Base-by-base conservation (phyloP, 2,888 invertebrate genomes). In the Heliconius aoede region DNA sequence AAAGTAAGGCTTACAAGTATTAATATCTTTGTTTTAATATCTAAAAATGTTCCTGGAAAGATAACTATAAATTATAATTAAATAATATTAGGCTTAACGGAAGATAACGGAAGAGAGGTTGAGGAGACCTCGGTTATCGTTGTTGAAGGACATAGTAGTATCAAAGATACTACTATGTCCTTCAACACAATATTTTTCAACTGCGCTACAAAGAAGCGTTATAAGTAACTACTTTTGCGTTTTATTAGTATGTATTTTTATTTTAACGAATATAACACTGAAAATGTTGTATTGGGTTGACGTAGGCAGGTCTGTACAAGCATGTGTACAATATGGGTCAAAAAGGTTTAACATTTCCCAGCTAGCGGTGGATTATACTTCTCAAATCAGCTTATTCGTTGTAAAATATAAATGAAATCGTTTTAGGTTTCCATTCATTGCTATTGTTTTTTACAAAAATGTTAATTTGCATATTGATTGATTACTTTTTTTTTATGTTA, bases 341-440 rank as follows among this genome's bases (percentile, higher is more conserved):
- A 78, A 73, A 73, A 76, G 62, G 72, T 76, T 28, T 78, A 74
- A 76, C 76, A 76, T 64, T 71, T 74, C 71, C 61, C 69, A 65
- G 73, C 62, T 62, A 30, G 65, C 32, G 69, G 73, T 74, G 73
- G 62, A 78, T 79, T 74, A 74, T 73, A 64, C 55, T 74, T 79
- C 62, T 67, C 69, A 76, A 78, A 76, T 76, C 73, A 74, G 79
- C 74, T 79, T 74, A 78, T 78, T 76, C 61, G 68, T 76, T 76
- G 62, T 72, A 74, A 74, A 74, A 78, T 73, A 75, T 69, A 76
- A 76, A 69, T 76, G 30, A 71, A 71, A 55, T 46, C 64, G 62
- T 72, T 58, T 76, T 72, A 62, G 71, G 40, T 62, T 62, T 28
- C 18, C 64, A 64, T 64, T 72, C 71, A 64, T 65, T 62, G 36